Conservation (phyloP, 2,113 vertebrate species). For the Anhinga rufa region DNA sequence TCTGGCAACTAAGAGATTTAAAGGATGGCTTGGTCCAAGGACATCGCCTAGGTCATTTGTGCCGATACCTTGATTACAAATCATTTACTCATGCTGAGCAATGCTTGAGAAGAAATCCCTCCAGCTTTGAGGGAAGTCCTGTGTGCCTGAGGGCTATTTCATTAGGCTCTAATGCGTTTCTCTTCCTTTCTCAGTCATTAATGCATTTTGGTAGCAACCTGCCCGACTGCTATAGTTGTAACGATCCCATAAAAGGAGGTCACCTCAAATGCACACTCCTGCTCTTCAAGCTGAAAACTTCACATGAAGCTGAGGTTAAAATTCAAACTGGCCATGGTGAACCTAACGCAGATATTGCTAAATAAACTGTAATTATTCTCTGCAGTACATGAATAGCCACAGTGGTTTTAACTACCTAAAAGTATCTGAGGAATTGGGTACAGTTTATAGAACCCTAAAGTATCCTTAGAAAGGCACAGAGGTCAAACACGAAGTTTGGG, state of each 20-base stretch:
- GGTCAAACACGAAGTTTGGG: background rate
- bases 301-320: background rate
- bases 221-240: background rate
- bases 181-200: background rate
- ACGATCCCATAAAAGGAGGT: background rate
- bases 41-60: background rate
- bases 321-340: background rate
- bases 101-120: background rate
- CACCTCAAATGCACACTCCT: background rate
- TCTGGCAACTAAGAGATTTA: background rate
- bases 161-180: too few species aligned
- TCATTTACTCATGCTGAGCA: background rate
- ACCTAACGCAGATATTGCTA: background rate
- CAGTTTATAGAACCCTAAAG: background rate
- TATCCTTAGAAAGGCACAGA: background rate
- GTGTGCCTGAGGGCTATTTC: background rate
- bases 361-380: background rate
- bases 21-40: background rate
- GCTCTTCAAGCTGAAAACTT: background rate
- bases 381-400: background rate
- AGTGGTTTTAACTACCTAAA: background rate
- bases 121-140: background rate
- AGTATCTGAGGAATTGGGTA: background rate
- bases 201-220: background rate
- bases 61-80: background rate